Conservation (phyloP, 2,797 vertebrate species). For the Scleropages formosus region DNA sequence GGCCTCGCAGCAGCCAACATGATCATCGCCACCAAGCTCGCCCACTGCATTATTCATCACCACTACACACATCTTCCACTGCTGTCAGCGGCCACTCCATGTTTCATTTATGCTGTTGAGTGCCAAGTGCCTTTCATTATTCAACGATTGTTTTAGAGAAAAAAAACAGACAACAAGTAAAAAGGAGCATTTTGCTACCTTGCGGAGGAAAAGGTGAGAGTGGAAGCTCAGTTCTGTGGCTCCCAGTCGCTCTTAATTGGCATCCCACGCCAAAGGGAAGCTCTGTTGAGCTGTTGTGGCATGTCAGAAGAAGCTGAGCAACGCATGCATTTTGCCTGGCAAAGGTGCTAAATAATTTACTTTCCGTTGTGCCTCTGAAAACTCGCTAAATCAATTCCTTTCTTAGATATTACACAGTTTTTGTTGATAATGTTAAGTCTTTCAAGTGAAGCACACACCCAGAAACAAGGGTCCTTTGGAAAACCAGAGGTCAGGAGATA, state of each 20-base stretch:
- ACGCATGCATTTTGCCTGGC: constrained; percentile 63
- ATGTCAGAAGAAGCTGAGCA: constrained; percentile 58
- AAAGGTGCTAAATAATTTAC: constrained; percentile 77
- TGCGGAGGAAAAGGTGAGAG: constrained; percentile 56
- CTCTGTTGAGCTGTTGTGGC: constrained; percentile 21
- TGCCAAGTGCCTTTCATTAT: constrained; percentile 75
- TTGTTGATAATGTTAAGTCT: constrained; percentile 25
- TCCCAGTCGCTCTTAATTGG: constrained; percentile 66
- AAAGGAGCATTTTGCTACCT: constrained; percentile 77
- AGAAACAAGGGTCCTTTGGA: background rate
- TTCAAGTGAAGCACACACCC: constrained; percentile 18
- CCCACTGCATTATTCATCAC: constrained; percentile 69
- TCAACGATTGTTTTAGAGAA: constrained; percentile 74
- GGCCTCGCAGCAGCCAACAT: constrained; percentile 59
- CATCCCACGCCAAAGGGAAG: constrained; percentile 65
- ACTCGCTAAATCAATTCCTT: constrained; percentile 52
- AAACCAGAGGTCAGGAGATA: background rate
- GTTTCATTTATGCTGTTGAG: constrained; percentile 84
- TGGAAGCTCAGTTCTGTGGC: constrained; percentile 71
- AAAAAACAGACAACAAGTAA: constrained; percentile 66
- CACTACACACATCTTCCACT: constrained; percentile 60
- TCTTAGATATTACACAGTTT: constrained; percentile 39
- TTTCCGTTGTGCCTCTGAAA: constrained; percentile 63
- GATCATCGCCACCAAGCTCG: constrained; percentile 69
- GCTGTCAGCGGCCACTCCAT: constrained; percentile 72